Conservation (phyloP, 2,888 invertebrate species). For the Synergus umbraculus region DNA sequence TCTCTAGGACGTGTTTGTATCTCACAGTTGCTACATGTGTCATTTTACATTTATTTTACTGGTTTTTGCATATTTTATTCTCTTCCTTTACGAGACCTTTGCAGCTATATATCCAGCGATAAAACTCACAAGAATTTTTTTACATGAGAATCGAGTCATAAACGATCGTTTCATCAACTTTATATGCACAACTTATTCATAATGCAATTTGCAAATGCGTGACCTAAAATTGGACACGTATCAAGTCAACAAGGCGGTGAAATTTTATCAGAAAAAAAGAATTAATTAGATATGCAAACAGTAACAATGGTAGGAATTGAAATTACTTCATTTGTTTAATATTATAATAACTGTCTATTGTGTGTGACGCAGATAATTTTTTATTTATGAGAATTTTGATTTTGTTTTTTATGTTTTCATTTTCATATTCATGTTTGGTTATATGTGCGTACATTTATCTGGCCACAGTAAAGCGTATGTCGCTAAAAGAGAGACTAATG, state of each 20-base stretch:
- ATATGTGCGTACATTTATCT: neutral
- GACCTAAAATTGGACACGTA: neutral
- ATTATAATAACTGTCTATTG: too few species aligned
- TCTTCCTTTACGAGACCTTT: neutral
- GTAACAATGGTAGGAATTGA: neutral
- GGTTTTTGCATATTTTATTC: slow-evolving; percentile 44
- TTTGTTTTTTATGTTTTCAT: neutral
- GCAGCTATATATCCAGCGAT: neutral
- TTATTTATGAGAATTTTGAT: neutral
- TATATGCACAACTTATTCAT: neutral
- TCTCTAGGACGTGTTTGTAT: slow-evolving; percentile 40
- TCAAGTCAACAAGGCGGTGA: neutral
- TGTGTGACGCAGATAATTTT: neutral
- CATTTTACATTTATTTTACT: slow-evolving; percentile 23
- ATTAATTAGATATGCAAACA: neutral
- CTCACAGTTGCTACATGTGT: slow-evolving; percentile 40
- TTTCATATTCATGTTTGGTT: slow-evolving; percentile 1
- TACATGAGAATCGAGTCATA: neutral
- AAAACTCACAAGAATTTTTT: neutral
- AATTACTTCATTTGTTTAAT: neutral
- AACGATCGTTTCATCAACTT: neutral
- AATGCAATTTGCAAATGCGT: neutral
- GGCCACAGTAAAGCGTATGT: slow-evolving; percentile 7
- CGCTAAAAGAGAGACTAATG: slow-evolving; percentile 19
- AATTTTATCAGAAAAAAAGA: neutral